A percentile compares a stretch with the other conserved stretches of the same genome.
These are phyloP conservation scores for Kuschelorhynchus macadamiae DNA, from an alignment of 2,888 invertebrate genomes.

Conservation along the genomic window DNA sequence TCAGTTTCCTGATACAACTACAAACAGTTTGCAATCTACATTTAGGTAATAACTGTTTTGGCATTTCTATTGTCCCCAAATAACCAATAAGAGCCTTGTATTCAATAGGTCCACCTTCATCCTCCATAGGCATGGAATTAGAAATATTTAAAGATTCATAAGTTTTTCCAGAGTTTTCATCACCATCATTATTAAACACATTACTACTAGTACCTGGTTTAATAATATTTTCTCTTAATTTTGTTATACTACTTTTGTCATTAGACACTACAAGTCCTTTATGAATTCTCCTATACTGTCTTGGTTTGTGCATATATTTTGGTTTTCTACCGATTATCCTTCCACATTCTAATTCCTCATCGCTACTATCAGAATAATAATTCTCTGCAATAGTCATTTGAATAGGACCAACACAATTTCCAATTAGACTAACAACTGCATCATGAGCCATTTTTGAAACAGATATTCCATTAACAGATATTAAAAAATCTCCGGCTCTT, in stretches of 20 bases:
- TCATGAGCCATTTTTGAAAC: constrained; percentile 95
- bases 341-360: constrained; percentile 77
- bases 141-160: constrained; percentile 17
- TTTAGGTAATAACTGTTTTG: constrained; percentile 83
- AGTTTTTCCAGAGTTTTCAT: constrained; percentile 20
- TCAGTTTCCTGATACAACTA: constrained; percentile 88
- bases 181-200: constrained; percentile 50
- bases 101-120: constrained; percentile 74
- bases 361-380: constrained; percentile 88
- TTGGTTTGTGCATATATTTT: constrained; percentile 73
- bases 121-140: constrained; percentile 59
- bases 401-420: constrained; percentile 86
- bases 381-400: constrained; percentile 90
- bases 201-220: constrained; percentile 52
- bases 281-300: constrained; percentile 54
- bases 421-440: constrained; percentile 92
- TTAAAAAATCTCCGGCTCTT: constrained; percentile 91
- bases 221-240: constrained; percentile 49
- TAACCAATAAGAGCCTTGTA: constrained; percentile 93
- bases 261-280: constrained; percentile 53
- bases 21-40: constrained; percentile 84
- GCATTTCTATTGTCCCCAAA: constrained; percentile 96
- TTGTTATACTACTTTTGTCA: constrained; percentile 51
- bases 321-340: constrained; percentile 73
- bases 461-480: constrained; percentile 92